Evolutionary conservation across 2,888 invertebrate genomes (phyloP), one percentile per base, ranked within the genome.

Genomic region (Apamea monoglypha): DNA sequence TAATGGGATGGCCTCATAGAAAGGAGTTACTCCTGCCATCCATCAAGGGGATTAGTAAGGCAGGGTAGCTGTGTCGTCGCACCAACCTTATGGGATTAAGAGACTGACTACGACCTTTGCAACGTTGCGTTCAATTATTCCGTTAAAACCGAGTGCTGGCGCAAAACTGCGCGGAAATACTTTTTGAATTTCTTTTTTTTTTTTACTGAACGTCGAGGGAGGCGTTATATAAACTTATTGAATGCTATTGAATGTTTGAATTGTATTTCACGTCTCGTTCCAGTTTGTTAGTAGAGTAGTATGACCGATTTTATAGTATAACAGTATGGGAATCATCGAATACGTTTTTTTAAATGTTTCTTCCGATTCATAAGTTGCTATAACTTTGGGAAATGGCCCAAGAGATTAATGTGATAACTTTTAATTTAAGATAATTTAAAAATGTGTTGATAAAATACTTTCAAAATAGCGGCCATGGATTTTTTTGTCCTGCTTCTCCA

Each of bases 41-140:
- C 92, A 92, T 94, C 94, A 93, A 92, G 86, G 83, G 91, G 92
- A 93, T 94, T 94, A 93, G 90, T 86, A 82, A 74, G 83, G 81
- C 87, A 85, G 88, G 77, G 74, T 88, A 81, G 81, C 71, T 83
- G 76, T 89, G 92, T 92, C 92, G 90, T 85, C 90, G 83, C 85
- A 82, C 83, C 84, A 90, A 90, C 92, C 92, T 91, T 92, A 82
- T 87, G 89, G 93, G 93, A 94, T 93, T 93, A 91, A 87, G 89
- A 88, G 89, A 84, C 88, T 84, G 87, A 81, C 83, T 75, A 76
- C 86, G 89, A 90, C 91, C 92, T 91, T 90, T 90, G 84, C 87
- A 80, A 86, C 86, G 84, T 87, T 86, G 78, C 84, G 85, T 91
- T 90, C 91, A 92, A 90, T 92, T 92, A 94, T 90, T 91, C 87